A percentile compares a stretch with the other conserved stretches of the same genome.
These are phyloP conservation scores for Achroia grisella DNA, from an alignment of 1,140 invertebrate species.

Conservation along the genomic window DNA sequence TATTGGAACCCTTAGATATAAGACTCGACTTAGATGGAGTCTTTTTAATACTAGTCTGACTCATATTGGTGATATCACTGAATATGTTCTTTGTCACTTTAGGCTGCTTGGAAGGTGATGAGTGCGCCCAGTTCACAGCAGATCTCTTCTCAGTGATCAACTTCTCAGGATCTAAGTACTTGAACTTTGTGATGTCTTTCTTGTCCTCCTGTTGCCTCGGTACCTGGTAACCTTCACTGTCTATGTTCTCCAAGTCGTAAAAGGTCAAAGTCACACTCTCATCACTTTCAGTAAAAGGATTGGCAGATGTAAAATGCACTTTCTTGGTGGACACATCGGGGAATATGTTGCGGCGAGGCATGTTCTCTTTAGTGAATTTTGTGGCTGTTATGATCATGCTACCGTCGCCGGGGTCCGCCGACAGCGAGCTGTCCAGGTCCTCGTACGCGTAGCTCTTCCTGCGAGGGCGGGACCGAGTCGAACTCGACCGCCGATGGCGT, in stretches of 20 bases:
- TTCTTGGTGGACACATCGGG: slow-evolving; percentile 50
- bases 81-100: slow-evolving; percentile 43
- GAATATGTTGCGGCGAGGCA: slow-evolving; percentile 62
- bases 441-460: slow-evolving; percentile 60
- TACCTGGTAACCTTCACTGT: slow-evolving; percentile 27
- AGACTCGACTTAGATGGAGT: slow-evolving; percentile 55
- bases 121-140: slow-evolving; percentile 45
- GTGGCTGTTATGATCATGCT: slow-evolving; percentile 72
- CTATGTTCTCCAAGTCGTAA: slow-evolving; percentile 60
- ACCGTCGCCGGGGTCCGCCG: slow-evolving; percentile 73
- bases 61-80: slow-evolving; percentile 42
- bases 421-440: slow-evolving; percentile 73
- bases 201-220: slow-evolving; percentile 22
- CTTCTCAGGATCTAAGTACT: slow-evolving; percentile 64
- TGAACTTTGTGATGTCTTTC: slow-evolving; percentile 61
- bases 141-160: slow-evolving; percentile 45
- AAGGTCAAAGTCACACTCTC: slow-evolving; percentile 68
- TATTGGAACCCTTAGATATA: slow-evolving; percentile 39
- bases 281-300: slow-evolving; percentile 68
- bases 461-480: slow-evolving; percentile 34
- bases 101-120: slow-evolving; percentile 57
- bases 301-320: slow-evolving; percentile 62
- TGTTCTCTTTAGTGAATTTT: slow-evolving; percentile 66
- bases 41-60: slow-evolving; percentile 32
- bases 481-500: slow-evolving; percentile 37